Base-by-base conservation (phyloP, 2,113 vertebrate species). In the Lampris megalopsis region DNA sequence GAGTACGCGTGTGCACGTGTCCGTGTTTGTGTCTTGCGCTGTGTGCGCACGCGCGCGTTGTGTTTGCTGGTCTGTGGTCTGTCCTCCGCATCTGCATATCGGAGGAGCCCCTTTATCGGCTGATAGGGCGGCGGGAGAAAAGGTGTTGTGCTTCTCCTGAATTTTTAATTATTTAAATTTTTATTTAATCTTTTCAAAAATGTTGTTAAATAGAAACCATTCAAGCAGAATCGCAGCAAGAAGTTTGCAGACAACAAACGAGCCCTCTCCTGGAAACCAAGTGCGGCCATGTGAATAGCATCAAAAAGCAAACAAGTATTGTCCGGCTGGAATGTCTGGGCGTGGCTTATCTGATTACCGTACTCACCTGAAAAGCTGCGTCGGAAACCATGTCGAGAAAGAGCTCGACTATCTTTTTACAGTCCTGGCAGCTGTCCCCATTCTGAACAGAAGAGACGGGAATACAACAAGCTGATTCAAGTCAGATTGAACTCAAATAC, bases 371-470 rank as follows among this genome's bases (percentile, higher is more conserved):
- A 9, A 93, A 48, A 10, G 91, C 90, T 42, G 81, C 1, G 10
- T 88, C 89, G 57, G 88, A 91, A 4, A 93, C 13, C 75, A 95
- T n/a, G 78, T 93, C 89, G 35, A 10, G 78, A 4, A 94, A 62
- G 6, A 93, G 84, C 63, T 89, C 73, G 73, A 94, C 77, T 77
- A 95, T 94, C 64, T 93, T 65, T 35, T 84, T 91, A 77, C 94
- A 95, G 84, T 94, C 93, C 57, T 92, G 68, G 75, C 94, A 95
- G 61, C 78, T 42, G 48, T 93, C 90, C 9, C 87, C 87, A 4
- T 6, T 84, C 94, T 95, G 82, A 48, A 53, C 2, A 61, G n/a
- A 77, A 71, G 5, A 53, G n/a, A 68, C 43, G 6, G 24, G 61
- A 42, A 37, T 9, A 40, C n/a, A 5, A 63, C 40, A 43, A 0